Evolutionary conservation across 2,888 invertebrate genomes (phyloP).

Genomic region (Orthonychiurus folsomi): DNA sequence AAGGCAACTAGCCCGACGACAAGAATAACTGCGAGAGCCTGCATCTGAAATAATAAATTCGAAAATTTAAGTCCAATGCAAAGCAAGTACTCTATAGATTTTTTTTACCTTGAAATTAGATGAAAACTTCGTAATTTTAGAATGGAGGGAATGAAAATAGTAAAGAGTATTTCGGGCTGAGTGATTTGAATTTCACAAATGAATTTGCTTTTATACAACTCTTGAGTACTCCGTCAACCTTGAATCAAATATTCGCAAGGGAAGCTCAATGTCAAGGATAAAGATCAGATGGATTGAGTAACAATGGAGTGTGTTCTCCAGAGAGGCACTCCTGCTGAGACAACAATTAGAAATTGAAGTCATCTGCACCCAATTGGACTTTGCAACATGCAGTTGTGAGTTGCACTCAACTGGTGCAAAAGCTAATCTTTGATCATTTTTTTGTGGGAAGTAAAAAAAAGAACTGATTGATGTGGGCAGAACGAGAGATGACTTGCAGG

Average conservation of each 20-base stretch:
- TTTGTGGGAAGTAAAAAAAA: no score
- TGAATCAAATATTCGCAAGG: not conserved
- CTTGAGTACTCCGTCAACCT: not conserved
- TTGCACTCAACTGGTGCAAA: not conserved
- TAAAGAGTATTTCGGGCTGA: not conserved
- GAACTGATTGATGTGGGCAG: no score
- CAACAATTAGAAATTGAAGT: not conserved
- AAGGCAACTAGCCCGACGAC: not conserved
- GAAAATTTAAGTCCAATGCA: not conserved
- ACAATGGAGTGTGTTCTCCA: not conserved
- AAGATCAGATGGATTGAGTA: no score
- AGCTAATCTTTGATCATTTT: not conserved
- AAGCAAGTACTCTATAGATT: not conserved
- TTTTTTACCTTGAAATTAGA: not conserved
- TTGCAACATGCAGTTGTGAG: not conserved
- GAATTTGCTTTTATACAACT: not conserved
- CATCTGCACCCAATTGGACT: not conserved
- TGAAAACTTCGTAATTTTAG: not conserved
- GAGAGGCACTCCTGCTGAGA: not conserved
- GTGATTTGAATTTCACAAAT: not conserved
- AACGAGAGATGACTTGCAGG: no score
- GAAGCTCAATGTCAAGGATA: not conserved
- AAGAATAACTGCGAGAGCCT: not conserved
- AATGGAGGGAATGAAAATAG: not conserved
- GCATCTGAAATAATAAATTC: not conserved